phyloP scores from a whole-genome alignment of 2,888 invertebrate genomes.

The Synergus japonicus region DNA sequence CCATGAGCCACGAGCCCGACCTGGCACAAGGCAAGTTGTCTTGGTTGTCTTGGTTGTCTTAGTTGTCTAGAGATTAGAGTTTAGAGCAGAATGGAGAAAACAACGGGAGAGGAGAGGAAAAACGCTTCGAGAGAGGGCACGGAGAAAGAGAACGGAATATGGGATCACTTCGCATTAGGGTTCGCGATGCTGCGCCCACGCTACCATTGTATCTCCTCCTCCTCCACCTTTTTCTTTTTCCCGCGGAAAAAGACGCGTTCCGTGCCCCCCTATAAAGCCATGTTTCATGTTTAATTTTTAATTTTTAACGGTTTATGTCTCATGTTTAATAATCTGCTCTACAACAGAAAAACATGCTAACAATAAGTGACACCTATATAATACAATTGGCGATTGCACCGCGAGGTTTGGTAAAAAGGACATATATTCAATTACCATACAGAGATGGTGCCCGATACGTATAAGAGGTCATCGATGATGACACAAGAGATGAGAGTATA shows the following conservation, averaged over 20 bases:
- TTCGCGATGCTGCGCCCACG: constrained; percentile 75
- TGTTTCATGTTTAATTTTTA: background rate
- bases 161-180: constrained; percentile 74
- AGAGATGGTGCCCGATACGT: constrained; percentile 31
- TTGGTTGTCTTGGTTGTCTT: constrained; percentile 44
- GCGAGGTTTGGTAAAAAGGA: constrained; percentile 20
- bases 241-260: background rate
- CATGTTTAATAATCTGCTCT: too few species aligned
- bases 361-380: background rate
- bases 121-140: constrained; percentile 50
- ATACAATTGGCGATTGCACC: constrained; percentile 22
- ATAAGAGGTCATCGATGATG: constrained; percentile 28
- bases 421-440: constrained; percentile 39
- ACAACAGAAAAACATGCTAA: background rate
- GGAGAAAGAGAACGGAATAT: constrained; percentile 69
- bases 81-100: constrained; percentile 44
- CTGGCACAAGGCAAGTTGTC: constrained; percentile 57
- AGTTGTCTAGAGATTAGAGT: constrained; percentile 44
- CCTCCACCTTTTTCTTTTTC: background rate
- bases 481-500: constrained; percentile 41
- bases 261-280: background rate
- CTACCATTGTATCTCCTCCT: constrained; percentile 68
- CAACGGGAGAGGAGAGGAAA: constrained; percentile 49
- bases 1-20: constrained; percentile 61
- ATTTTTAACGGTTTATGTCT: too few species aligned